Evolutionary conservation across 1,140 invertebrate species (phyloP).

Genomic region (Temnothorax curvispinosus): DNA sequence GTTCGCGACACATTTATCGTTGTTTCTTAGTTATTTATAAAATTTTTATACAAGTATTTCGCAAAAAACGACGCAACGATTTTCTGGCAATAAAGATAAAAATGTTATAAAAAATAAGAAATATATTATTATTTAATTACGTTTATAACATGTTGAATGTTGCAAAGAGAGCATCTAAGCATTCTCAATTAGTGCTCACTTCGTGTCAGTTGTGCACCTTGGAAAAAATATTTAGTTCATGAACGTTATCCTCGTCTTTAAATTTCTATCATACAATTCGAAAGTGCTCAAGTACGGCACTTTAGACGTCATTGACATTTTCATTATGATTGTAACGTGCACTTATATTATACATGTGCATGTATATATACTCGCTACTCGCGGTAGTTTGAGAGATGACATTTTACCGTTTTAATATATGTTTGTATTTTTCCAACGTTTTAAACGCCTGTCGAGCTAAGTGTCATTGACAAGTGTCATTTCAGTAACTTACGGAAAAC

Average conservation of each 20-base stretch:
- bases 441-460: neutral
- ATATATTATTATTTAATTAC: neutral
- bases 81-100: neutral
- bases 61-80: neutral
- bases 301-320: constrained; percentile 17
- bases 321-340: neutral
- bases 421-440: constrained; percentile 1
- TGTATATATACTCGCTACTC: neutral
- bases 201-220: neutral
- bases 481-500: neutral
- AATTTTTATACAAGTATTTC: neutral
- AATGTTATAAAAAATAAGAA: neutral
- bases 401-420: neutral
- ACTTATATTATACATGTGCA: neutral
- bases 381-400: neutral
- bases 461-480: neutral
- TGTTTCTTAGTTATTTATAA: neutral
- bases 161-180: neutral
- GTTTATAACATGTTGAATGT: neutral
- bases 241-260: neutral
- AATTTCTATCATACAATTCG: neutral
- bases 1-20: neutral
- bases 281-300: neutral
- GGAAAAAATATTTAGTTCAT: neutral
- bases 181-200: neutral